These are phyloP conservation scores for Coccyzus lansbergi DNA, from an alignment of 2,797 vertebrate genomes.

Conservation along the genomic window DNA sequence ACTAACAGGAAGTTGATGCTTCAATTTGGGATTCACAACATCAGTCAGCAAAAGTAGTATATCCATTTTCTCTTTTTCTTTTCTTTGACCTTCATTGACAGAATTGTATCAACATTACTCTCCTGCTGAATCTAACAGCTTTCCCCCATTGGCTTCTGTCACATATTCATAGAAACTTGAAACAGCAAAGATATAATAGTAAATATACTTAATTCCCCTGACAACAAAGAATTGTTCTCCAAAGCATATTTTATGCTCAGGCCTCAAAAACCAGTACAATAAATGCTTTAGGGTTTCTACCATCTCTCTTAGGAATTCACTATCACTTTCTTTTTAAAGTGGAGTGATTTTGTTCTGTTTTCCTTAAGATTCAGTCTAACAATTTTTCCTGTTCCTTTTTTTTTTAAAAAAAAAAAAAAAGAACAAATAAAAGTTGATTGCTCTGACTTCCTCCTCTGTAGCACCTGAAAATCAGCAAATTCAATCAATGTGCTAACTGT, in stretches of 20 bases:
- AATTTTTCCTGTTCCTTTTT: fast-evolving
- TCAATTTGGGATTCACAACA: not conserved
- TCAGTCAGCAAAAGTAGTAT: not conserved
- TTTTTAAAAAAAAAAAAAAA: not conserved
- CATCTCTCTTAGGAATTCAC: not conserved
- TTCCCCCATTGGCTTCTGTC: not conserved
- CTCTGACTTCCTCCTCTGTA: not conserved
- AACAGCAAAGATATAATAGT: not conserved
- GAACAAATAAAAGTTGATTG: not conserved
- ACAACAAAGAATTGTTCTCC: not conserved
- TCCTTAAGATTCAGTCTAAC: not conserved
- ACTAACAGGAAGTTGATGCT: not conserved
- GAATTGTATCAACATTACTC: not conserved
- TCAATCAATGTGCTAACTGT: not conserved
- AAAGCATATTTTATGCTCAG: not conserved
- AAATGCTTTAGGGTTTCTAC: not conserved
- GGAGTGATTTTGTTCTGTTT: not conserved
- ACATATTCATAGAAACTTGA: not conserved
- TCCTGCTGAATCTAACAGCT: fast-evolving
- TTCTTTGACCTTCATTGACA: not conserved
- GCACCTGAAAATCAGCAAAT: not conserved
- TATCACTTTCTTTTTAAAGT: not conserved
- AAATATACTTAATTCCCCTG: not conserved
- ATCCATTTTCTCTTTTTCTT: not conserved
- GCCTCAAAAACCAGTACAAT: not conserved